These are phyloP conservation scores for Bombus haemorrhoidalis DNA, from an alignment of 1,140 invertebrate species.

Conservation along the genomic window DNA sequence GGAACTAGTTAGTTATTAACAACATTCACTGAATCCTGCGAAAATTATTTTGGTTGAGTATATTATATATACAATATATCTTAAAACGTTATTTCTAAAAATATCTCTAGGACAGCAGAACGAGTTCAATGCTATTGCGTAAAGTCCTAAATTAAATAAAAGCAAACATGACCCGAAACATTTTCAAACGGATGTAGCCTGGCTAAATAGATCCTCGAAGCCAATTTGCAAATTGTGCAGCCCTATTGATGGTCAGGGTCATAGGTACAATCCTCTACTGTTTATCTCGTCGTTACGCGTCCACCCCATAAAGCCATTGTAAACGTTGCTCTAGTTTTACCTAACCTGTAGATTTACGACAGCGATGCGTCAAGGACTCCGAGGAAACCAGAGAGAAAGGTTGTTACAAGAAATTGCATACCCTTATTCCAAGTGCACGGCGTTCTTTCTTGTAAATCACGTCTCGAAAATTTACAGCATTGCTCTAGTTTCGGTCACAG, in stretches of 20 bases:
- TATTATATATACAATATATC: no score
- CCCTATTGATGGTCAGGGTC: slow-evolving; percentile 35
- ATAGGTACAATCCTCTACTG: not conserved
- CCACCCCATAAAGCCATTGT: slow-evolving; percentile 61
- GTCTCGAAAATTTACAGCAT: slow-evolving; percentile 55
- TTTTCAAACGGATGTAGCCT: not conserved
- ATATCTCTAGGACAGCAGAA: not conserved
- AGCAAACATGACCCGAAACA: not conserved
- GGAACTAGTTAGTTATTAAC: no score
- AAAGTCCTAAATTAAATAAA: not conserved
- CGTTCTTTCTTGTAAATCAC: slow-evolving; percentile 50
- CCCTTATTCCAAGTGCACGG: slow-evolving; percentile 17
- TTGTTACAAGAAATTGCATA: slow-evolving; percentile 51
- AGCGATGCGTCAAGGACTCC: not conserved
- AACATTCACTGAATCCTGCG: no score
- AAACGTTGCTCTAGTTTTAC: slow-evolving; percentile 67
- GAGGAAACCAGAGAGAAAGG: not conserved
- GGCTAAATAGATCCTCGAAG: not conserved
- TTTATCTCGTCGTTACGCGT: slow-evolving; percentile 9
- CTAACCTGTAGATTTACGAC: slow-evolving; percentile 66
- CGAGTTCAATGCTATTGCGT: not conserved
- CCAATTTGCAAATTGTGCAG: slow-evolving; percentile 26
- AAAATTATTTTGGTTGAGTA: no score
- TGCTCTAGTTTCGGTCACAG: slow-evolving; percentile 64
- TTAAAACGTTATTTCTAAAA: no score